A percentile compares a stretch with the other conserved stretches of the same genome.
Evolutionary conservation across 2,113 vertebrate species (phyloP).

Genomic region (Bombycilla garrulus): DNA sequence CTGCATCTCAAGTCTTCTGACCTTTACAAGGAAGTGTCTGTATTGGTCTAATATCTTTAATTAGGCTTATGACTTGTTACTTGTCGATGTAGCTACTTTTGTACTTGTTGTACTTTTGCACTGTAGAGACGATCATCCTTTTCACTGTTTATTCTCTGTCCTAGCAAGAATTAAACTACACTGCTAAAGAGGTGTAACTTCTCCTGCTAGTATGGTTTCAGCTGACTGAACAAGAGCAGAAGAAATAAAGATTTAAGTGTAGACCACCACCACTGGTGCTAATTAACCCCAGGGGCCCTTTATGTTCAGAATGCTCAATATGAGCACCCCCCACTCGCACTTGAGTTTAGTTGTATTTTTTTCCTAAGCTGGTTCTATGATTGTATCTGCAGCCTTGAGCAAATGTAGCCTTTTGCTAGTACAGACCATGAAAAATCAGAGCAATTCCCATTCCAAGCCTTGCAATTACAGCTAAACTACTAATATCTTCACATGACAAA

Average conservation of each 20-base stretch:
- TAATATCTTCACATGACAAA: neutral
- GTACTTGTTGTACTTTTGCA: too few relatives aligned
- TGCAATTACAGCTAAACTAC: neutral
- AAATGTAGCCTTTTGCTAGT: neutral
- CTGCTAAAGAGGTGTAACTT: neutral
- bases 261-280: neutral
- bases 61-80: neutral
- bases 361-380: neutral
- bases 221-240: neutral
- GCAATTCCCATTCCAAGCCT: neutral
- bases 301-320: neutral
- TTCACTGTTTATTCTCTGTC: neutral
- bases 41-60: neutral
- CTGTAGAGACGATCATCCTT: neutral
- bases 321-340: neutral
- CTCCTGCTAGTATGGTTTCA: neutral
- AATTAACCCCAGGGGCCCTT: neutral
- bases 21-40: neutral
- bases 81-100: neutral
- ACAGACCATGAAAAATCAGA: neutral
- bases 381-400: neutral
- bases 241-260: neutral
- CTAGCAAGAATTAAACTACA: neutral
- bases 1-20: neutral
- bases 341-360: neutral